Evolutionary conservation across 2,888 invertebrate species (phyloP), one percentile per base, ranked within the genome.

Genomic region (Ennomos erosarius): DNA sequence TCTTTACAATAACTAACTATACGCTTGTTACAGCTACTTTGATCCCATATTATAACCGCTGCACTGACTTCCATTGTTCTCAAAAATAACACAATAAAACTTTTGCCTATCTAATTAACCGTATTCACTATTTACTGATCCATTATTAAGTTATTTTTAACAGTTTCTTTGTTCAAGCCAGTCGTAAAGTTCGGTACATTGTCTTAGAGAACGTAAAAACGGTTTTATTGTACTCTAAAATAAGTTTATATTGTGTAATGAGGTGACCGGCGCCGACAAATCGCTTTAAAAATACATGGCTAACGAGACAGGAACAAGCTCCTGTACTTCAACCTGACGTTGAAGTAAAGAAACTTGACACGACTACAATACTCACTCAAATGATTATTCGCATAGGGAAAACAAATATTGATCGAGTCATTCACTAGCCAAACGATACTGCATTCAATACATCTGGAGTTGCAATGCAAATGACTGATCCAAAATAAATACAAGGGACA

Each of bases 151-250:
- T 79, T 83, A 83, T 82, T 82, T 81, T 80, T 81, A 82, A 81
- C 78, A 62, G 69, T 74, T 69, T 74, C 80, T 80, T 79, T 80
- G 79, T 79, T 78, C 74, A 69, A 70, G 70, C 73, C 54, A 74
- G 73, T 84, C 86, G 79, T 88, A 81, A 88, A 87, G 74, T 80
- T 79, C 77, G 74, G 80, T 75, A 80, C 79, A 79, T 78, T 79
- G 80, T 80, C 78, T 79, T 79, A 74, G 70, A 77, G 76, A 70
- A 73, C 72, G 79, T 83, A 79, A 81, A 79, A 83, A 75, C 76
- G 55, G 68, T 80, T 79, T 88, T 88, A 88, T 87, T 88, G 87
- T 87, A 81, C 81, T 82, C 82, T 85, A 86, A 87, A 87, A 84
- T 83, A 77, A 83, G 82, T 84, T 86, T 84, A 81, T 81, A 80